Evolutionary conservation across 2,797 vertebrate species (phyloP).

Genomic region (Prunella strophiata): DNA sequence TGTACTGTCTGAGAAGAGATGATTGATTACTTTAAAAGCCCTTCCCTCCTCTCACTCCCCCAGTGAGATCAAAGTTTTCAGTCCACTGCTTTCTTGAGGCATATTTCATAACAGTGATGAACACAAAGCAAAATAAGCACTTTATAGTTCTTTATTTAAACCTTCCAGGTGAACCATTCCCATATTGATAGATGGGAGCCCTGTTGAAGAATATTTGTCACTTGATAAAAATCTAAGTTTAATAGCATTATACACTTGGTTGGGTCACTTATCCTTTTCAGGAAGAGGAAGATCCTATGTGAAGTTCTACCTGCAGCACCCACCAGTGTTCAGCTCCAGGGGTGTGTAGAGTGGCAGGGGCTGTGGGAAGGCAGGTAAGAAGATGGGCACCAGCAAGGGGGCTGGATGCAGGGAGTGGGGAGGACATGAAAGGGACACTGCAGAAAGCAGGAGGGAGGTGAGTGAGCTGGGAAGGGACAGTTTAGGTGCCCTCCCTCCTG

Average conservation of each 20-base stretch:
- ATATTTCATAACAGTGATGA: not conserved
- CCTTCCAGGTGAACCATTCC: not conserved
- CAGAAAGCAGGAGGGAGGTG: not conserved
- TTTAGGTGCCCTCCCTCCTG: fast-evolving
- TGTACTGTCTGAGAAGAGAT: not conserved
- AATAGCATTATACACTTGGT: not conserved
- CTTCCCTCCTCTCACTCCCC: not conserved
- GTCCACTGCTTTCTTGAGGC: not conserved
- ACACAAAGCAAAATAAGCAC: not conserved
- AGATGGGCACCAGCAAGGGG: not conserved
- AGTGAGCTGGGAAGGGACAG: not conserved
- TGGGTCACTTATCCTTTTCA: not conserved
- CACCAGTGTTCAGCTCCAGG: fast-evolving
- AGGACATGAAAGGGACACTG: not conserved
- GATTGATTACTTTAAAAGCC: not conserved
- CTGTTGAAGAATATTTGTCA: not conserved
- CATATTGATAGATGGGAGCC: not conserved
- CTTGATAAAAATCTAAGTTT: not conserved
- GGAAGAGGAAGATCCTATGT: not conserved
- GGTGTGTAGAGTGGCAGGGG: not conserved
- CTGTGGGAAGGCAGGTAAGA: not conserved
- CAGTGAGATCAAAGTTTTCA: not conserved
- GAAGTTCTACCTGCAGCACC: not conserved
- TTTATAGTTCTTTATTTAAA: not conserved
- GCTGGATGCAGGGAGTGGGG: not conserved